Evolutionary conservation across 37 sponge, comb jelly and placozoan genomes (phyloP), one percentile per base, ranked within the genome.

Genomic region (Dysidea cf. avara): DNA sequence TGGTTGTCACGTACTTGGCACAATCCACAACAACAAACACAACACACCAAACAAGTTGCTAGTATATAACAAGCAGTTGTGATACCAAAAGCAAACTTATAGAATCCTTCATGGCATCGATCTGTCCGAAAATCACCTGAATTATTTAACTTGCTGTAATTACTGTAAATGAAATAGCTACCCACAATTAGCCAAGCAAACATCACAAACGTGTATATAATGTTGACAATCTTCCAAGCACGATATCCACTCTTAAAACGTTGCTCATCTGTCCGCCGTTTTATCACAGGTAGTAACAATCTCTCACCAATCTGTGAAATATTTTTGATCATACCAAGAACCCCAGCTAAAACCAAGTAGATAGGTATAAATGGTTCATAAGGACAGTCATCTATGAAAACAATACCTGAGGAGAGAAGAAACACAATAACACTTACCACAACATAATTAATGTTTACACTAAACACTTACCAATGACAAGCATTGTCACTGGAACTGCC

Each of bases 1-100:
- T 36, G 55, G 9, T 6, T 2, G 38, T 55, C 40, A 31, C 20
- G 7, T 13, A 33, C 49, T 3, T 64, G 73, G 40, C 76, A 80
- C 13, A 72, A 9, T 0, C 71, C 74, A 53, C 81, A 80, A 25
- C 62, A 51, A 36, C 81, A 86, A 26, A 67, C 40, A 39, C 87
- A 86, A 32, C 77, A 76, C 4, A 68, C 40, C 25, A 73, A 66
- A 72, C 74, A 2, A 12, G 56, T 12, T 5, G 80, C 54, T 33
- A 86, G 55, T 29, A 83, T 68, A 61, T 79, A 84, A 48, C 72
- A 68, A 31, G 74, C 78, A 14, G 80, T 89, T 47, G 79, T 73
- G 48, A 84, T 40, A 7, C 80, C 65, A 61, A 89, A 89, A 12
- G 76, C 68, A 74, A 83, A 89, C 79, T 83, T 83, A 59, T 89